Base-by-base conservation (phyloP, 2,888 invertebrate genomes). In the Mythimna loreyi region DNA sequence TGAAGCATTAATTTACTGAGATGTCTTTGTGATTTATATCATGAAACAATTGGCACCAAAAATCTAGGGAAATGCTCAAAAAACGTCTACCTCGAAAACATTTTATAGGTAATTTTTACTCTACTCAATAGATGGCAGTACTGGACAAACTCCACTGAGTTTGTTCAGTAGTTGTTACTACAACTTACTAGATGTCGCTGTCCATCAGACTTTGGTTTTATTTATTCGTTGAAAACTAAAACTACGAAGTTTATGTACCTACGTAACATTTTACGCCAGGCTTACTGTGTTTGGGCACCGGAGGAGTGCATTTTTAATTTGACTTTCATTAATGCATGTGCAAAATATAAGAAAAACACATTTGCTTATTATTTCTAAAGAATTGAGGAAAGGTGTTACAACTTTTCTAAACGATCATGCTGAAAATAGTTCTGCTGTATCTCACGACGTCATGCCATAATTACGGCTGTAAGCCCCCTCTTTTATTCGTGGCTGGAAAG, bases 81-180 rank as follows among this genome's bases (percentile, higher is more conserved):
- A 33, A 11, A 63, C 40, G 16, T 40, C 16, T 16, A 40, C 40
- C 33, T 36, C 11, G 11, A 4, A 40, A 56, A 16, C 3, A 0
- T 21, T 2, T n/a, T 40, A 13, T 1, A 19, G 43, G 45, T 60
- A 6, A 19, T 63, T 52, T 30, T 2, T 4, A 13, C 28, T 7
- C 0, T 49, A 13, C 16, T 49, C 25, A 16, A 56, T 40, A 80
- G 86, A 82, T 88, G 86, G 80, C 85, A 78, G 69, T 63, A 73
- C 63, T 47, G 8, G 19, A 49, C 11, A 6, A n/a, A n/a, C n/a
- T n/a, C n/a, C n/a, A n/a, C n/a, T n/a, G n/a, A n/a, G n/a, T n/a
- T n/a, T n/a, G n/a, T n/a, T n/a, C n/a, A n/a, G n/a, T n/a, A n/a
- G n/a, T n/a, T n/a, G n/a, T n/a, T 33, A 40, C 6, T 47, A 6